Base-by-base conservation (phyloP, 2,113 vertebrate species). In the Sander vitreus region DNA sequence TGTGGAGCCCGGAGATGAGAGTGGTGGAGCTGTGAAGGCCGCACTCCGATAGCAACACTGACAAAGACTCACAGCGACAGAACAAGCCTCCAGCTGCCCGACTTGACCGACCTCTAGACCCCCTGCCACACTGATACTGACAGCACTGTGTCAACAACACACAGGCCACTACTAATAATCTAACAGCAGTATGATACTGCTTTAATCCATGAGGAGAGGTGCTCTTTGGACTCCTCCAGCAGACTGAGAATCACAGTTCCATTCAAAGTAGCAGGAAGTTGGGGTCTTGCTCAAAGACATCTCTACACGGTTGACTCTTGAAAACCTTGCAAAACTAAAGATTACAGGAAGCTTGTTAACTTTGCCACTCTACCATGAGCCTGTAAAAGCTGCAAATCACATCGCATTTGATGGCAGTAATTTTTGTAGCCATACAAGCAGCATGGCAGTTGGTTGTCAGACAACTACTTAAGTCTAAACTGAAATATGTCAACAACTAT, bases 11-110 rank as follows among this genome's bases (percentile, higher is more conserved):
- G 21, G 27, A 81, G 85, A 83, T 66, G 51, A 83, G 45, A 25
- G 58, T 21, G 53, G 60, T 55, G 73, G 48, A 84, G 82, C 66
- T 76, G 88, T 87, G 82, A 85, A 82, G 76, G 65, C 78, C 53
- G 59, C 33, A 27, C 64, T 76, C 76, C 9, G 21, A 80, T 23
- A 36, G 19, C 62, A 73, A 50, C 65, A 5, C 27, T 89, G 85
- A 91, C 79, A 75, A 55, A 88, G 79, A 92, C 74, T 75, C 53
- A 57, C 15, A 84, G 72, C n/a, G 93, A 91, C 91, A 88, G 81
- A 80, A 67, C 5, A 9, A 76, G 80, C 91, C 80, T 53, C 39
- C 0, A 55, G 92, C 89, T 16, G 76, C 16, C 68, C 3, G 64
- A 88, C 90, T 72, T 27, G 23, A 21, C 67, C 23, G 69, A 88